Evolutionary conservation across 2,797 vertebrate species (phyloP), one percentile per base, ranked within the genome.

Genomic region (Siniperca undulata): DNA sequence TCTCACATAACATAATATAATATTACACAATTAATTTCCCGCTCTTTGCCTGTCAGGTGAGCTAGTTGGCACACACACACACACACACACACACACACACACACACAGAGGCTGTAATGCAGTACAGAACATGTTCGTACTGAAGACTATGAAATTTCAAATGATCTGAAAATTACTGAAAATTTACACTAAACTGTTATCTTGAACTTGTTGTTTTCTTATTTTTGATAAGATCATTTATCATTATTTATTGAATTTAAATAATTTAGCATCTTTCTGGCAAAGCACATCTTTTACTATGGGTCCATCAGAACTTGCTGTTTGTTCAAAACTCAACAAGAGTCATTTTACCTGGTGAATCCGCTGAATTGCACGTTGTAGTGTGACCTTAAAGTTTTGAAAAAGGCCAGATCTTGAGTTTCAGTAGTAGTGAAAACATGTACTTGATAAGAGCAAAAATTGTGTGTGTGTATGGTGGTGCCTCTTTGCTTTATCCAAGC

Each of bases 1-100:
- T 79, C 64, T 88, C 62, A 65, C 53, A 38, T 90, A 83, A 93
- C 82, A 84, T 72, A 85, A 83, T 83, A 62, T 46, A 77, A 84
- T 56, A 75, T 70, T 80, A 75, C 74, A 86, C 62, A 71, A 75
- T 71, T 74, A 2, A 77, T 66, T 85, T 86, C 70, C 84, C 79
- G 72, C 59, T 86, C 64, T 58, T 70, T 69, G 50, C 53, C 34
- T 44, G 36, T 79, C 77, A 84, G 74, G 77, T 92, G 80, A 87
- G 69, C 52, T 53, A 19, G 19, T 70, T 81, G 58, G 27, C 55
- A 78, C 50, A 52, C 38, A 61, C 27, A 59, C 2, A 61, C 8
- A 38, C 16, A 67, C 24, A 69, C 52, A 67, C 70, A 72, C 44
- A 34, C 52, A 68, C 64, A 71, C 27, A 58, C 50, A 67, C 62